These are phyloP conservation scores for Leptinotarsa haldemani DNA, from an alignment of 2,888 invertebrate genomes.

Conservation along the genomic window DNA sequence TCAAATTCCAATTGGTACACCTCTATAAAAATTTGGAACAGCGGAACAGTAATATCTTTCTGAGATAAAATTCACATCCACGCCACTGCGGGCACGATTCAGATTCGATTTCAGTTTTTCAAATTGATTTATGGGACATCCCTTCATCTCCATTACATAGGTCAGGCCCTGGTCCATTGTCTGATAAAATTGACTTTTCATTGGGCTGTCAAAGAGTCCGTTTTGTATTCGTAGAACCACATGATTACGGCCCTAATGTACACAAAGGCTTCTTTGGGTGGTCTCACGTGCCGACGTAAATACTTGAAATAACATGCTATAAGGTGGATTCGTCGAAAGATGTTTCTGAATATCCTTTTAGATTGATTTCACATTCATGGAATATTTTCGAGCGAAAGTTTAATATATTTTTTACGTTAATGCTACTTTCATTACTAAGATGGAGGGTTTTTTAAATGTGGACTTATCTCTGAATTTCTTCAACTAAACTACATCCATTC, in stretches of 20 bases:
- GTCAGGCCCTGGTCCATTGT: slow-evolving; percentile 36
- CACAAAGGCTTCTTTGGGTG: slow-evolving; percentile 39
- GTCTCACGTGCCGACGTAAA: slow-evolving; percentile 35
- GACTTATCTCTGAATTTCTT: too few species aligned
- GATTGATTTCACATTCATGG: background rate
- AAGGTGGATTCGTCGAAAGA: slow-evolving; percentile 5
- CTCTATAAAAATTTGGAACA: background rate
- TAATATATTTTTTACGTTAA: too few species aligned
- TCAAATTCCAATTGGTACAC: background rate
- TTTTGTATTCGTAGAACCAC: slow-evolving; percentile 23
- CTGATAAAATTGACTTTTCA: slow-evolving; percentile 42
- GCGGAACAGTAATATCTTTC: background rate
- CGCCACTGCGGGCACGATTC: slow-evolving; percentile 11
- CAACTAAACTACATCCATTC: too few species aligned
- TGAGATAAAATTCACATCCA: background rate
- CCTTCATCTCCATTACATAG: slow-evolving; percentile 37
- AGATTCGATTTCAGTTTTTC: slow-evolving; percentile 26
- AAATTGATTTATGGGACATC: slow-evolving; percentile 39
- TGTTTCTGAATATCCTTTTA: background rate
- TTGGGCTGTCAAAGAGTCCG: slow-evolving; percentile 31
- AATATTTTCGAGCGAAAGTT: background rate
- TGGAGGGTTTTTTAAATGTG: too few species aligned
- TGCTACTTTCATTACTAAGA: too few species aligned
- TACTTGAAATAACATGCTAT: slow-evolving; percentile 30
- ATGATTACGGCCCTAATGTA: slow-evolving; percentile 31